phyloP scores from a whole-genome alignment of 2,797 vertebrate genomes.

The Alfaro cultratus region DNA sequence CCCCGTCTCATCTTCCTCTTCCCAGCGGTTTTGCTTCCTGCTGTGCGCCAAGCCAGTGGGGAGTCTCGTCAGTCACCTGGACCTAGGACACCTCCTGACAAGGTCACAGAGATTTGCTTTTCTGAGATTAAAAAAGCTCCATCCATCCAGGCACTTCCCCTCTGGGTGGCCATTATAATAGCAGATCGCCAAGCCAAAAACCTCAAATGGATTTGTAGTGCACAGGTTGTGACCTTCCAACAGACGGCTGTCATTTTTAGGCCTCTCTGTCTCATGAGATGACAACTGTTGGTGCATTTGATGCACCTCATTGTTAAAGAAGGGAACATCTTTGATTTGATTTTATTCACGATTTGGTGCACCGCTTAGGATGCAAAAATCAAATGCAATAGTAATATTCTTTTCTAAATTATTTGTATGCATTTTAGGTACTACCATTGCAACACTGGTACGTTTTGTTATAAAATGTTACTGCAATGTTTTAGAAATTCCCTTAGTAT shows the following conservation, averaged over 20 bases:
- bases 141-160: constrained; percentile 63
- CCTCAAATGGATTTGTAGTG: constrained; percentile 64
- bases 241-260: constrained; percentile 60
- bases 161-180: constrained; percentile 65
- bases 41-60: constrained; percentile 47
- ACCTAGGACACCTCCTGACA: constrained; percentile 66
- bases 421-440: neutral
- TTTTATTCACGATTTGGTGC: neutral
- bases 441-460: neutral
- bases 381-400: neutral
- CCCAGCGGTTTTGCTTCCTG: constrained; percentile 29
- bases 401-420: neutral
- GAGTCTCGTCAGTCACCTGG: constrained; percentile 68
- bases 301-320: neutral
- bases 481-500: neutral
- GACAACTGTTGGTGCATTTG: neutral
- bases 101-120: constrained; percentile 70
- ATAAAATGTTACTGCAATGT: neutral
- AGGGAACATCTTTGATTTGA: neutral
- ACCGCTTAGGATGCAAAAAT: neutral
- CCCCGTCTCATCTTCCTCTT: constrained; percentile 30
- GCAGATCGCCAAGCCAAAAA: constrained; percentile 63
- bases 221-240: constrained; percentile 64
- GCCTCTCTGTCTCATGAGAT: constrained; percentile 37
- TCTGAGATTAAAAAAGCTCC: constrained; percentile 70